Conservation (phyloP, 2,113 vertebrate species). For the Thryonomys swinderianus region DNA sequence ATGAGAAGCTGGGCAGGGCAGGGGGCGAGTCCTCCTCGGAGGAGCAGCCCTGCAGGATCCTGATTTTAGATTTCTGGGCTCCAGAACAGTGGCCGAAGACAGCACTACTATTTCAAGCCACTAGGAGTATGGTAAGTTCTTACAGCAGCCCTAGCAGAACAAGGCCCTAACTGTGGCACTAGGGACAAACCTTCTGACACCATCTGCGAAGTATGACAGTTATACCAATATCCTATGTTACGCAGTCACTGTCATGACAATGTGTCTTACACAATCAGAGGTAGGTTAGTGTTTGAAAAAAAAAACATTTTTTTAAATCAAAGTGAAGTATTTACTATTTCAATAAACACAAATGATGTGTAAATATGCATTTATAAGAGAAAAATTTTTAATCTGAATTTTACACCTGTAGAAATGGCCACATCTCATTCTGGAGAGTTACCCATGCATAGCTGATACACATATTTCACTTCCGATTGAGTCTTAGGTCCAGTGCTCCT, state of each 20-base stretch:
- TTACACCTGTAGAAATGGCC: neutral
- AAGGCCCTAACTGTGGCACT: neutral
- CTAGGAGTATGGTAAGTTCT: neutral
- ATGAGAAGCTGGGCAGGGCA: neutral
- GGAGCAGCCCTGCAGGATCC: too few relatives aligned
- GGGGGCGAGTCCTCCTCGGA: neutral
- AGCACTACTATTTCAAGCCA: neutral
- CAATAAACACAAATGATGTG: neutral
- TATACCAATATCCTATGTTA: fast-evolving
- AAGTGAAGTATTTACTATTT: neutral
- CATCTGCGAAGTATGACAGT: neutral
- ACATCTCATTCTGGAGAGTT: neutral
- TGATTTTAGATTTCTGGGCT: neutral
- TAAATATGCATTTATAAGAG: neutral
- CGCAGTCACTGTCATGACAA: fast-evolving
- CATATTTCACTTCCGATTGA: neutral
- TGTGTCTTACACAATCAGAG: neutral
- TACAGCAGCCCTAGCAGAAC: neutral
- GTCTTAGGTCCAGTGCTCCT: neutral
- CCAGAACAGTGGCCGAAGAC: neutral
- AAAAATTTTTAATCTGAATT: neutral
- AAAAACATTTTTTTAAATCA: neutral
- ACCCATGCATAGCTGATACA: too few relatives aligned
- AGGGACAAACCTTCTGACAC: neutral
- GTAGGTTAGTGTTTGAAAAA: neutral